These are phyloP conservation scores for Leptodirus hochenwartii DNA, from an alignment of 2,888 invertebrate species.

Conservation along the genomic window DNA sequence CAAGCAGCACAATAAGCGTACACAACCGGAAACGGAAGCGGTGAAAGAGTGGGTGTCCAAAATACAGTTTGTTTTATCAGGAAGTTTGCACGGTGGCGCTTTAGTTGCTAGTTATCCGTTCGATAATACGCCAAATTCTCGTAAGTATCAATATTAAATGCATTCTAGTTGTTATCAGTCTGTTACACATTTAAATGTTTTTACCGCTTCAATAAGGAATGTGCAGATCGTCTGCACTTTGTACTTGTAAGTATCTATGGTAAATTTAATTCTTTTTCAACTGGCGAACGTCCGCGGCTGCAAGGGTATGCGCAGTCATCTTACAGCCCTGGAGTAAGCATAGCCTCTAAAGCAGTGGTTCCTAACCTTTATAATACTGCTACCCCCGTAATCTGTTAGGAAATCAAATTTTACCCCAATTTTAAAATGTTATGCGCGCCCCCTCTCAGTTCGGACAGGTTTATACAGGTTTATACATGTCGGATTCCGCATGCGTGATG, in stretches of 20 bases:
- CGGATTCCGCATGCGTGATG: no score
- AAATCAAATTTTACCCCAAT: no score
- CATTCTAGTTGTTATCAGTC: neutral
- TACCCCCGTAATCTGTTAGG: no score
- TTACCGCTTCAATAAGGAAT: constrained; percentile 41
- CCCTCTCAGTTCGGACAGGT: no score
- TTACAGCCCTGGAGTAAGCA: no score
- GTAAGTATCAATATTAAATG: constrained; percentile 37
- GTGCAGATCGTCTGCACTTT: constrained; percentile 54
- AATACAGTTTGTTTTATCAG: constrained; percentile 85
- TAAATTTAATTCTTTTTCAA: no score
- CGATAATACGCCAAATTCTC: constrained; percentile 86
- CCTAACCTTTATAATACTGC: no score
- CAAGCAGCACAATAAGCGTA: constrained; percentile 69
- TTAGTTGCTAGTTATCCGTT: constrained; percentile 94
- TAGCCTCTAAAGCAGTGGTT: no score
- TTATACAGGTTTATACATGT: no score
- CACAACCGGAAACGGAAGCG: constrained; percentile 88
- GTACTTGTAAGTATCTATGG: constrained; percentile 41
- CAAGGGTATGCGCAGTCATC: no score
- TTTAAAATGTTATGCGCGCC: no score
- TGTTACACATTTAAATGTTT: constrained; percentile 11
- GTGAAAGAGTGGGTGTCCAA: constrained; percentile 88
- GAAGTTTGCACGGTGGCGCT: constrained; percentile 87
- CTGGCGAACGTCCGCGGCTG: no score